Evolutionary conservation across 2,113 vertebrate species (phyloP).

Genomic region (Motacilla tschutschensis): DNA sequence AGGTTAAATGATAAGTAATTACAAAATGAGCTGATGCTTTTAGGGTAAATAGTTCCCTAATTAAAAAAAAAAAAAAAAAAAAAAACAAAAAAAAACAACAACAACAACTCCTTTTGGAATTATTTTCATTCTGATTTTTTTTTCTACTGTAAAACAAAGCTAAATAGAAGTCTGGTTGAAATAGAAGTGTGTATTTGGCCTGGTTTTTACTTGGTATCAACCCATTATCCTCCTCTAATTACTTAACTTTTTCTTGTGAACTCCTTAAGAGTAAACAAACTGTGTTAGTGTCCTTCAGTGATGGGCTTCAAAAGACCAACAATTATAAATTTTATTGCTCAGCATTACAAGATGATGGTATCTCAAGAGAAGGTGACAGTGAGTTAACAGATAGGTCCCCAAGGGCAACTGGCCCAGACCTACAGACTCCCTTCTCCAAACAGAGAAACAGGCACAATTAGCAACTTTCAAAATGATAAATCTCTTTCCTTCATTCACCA

Average conservation of each 20-base stretch:
- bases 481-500: conserved; percentile 46
- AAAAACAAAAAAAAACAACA: too few relatives aligned
- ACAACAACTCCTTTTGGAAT: not conserved
- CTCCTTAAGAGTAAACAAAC: conserved; percentile 65
- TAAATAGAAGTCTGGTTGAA: not conserved
- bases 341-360: conserved; percentile 70
- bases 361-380: conserved; percentile 70
- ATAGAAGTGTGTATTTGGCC: not conserved
- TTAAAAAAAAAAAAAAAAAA: not conserved
- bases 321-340: conserved; percentile 75
- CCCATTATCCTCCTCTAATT: conserved; percentile 16
- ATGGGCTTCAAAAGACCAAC: conserved; percentile 64
- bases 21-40: not conserved
- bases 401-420: conserved; percentile 65
- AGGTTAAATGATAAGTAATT: not conserved
- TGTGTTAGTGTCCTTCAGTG: conserved; percentile 41
- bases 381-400: conserved; percentile 69
- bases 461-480: conserved; percentile 67
- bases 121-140: not conserved
- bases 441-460: conserved; percentile 66
- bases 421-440: conserved; percentile 72
- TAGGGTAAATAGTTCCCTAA: not conserved
- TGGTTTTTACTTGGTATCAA: not conserved
- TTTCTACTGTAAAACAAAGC: not conserved
- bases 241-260: conserved; percentile 47